phyloP scores from a whole-genome alignment of 2,797 vertebrate genomes.

The Huso huso region DNA sequence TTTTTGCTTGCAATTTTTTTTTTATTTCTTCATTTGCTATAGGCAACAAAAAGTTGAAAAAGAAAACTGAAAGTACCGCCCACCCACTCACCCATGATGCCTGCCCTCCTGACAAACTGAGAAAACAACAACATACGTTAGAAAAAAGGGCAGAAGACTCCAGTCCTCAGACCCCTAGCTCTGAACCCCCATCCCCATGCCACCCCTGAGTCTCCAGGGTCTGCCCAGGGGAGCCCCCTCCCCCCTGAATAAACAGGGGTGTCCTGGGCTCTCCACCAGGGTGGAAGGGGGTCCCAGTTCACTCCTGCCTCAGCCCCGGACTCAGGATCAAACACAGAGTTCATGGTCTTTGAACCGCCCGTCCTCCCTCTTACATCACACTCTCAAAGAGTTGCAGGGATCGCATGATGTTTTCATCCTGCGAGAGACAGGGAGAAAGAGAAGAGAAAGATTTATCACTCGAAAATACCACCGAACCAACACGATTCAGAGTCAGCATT shows the following conservation, averaged over 20 bases:
- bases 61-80: too few species aligned
- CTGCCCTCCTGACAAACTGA: too few species aligned
- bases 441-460: constrained; percentile 16
- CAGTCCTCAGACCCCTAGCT: too few species aligned
- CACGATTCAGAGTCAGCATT: too few species aligned
- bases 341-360: not conserved
- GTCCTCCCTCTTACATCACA: constrained; percentile 65
- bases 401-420: constrained; percentile 97
- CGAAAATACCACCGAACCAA: too few species aligned
- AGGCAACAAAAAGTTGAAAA: too few species aligned
- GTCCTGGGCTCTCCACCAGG: not conserved
- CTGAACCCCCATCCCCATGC: not conserved
- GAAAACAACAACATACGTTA: too few species aligned
- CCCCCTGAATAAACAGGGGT: not conserved
- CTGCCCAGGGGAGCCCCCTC: not conserved
- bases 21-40: too few species aligned
- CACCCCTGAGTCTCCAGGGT: not conserved
- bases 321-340: too few species aligned
- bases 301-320: not conserved
- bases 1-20: too few species aligned
- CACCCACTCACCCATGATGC: too few species aligned
- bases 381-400: constrained; percentile 98
- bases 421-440: constrained; percentile 26
- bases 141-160: too few species aligned
- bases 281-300: not conserved